phyloP scores from a whole-genome alignment of 2,113 vertebrate species.

The Gallinago undulata region DNA sequence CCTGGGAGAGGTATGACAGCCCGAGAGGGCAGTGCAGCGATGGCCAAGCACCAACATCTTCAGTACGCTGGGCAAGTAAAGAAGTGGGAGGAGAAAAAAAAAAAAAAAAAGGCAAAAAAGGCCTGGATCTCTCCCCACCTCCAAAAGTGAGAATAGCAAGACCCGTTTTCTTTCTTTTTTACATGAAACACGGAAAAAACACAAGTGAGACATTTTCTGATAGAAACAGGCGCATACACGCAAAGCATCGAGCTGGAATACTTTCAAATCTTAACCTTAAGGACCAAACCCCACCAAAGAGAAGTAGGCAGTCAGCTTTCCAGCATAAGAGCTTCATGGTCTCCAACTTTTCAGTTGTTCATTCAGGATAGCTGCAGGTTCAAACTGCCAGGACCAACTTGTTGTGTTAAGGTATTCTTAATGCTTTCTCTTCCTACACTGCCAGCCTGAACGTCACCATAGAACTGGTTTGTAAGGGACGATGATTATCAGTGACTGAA shows the following conservation, averaged over 20 bases:
- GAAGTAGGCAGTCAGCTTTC: conserved; percentile 49
- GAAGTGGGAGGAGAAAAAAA: not conserved
- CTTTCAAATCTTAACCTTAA: conserved; percentile 49
- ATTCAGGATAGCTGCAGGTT: conserved; percentile 71
- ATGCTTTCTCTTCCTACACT: conserved; percentile 77
- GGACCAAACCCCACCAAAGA: conserved; percentile 73
- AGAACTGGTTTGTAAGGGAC: conserved; percentile 66
- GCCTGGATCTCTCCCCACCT: not conserved
- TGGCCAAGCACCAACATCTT: not conserved
- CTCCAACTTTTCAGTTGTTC: conserved; percentile 69
- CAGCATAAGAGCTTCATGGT: conserved; percentile 55
- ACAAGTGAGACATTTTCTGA: conserved; percentile 57
- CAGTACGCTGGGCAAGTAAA: not conserved
- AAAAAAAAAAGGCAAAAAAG: conserved; percentile 6
- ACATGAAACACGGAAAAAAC: conserved; percentile 63
- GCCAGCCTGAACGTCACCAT: conserved; percentile 71
- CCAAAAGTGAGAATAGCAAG: conserved; percentile 51
- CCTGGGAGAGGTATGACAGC: not conserved
- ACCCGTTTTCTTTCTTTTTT: conserved; percentile 45
- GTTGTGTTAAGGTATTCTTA: conserved; percentile 47
- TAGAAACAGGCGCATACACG: conserved; percentile 50
- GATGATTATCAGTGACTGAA: conserved; percentile 64
- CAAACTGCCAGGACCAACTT: conserved; percentile 60
- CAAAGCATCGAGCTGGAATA: conserved; percentile 61
- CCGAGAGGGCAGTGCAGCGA: not conserved